Base-by-base conservation (phyloP, 2,888 invertebrate species). In the Leptopterna dolabrata region DNA sequence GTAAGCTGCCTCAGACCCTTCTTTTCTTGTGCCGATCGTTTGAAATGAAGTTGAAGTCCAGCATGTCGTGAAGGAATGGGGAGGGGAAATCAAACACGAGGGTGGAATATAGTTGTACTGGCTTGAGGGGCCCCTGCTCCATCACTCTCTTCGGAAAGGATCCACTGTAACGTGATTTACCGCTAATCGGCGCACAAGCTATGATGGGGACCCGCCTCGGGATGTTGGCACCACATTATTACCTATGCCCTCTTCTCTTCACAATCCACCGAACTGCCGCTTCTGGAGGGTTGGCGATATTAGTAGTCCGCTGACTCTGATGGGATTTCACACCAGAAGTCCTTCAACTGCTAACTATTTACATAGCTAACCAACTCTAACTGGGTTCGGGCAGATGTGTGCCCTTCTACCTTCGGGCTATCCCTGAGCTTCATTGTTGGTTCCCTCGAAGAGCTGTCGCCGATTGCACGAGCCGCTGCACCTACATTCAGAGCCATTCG, bases 261-360 rank as follows among this genome's bases (percentile, higher is more conserved):
- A 63, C 63, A 11, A 63, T 19, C 63, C 63, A 24, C 63, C 63
- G 63, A 63, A 63, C 63, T 24, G 0, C 24, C 63, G 63, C 24
- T 24, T 19, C 55, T 55, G 7, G 19, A 63, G 63, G 11, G 63
- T 36, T 7, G 24, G 4, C 63, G 63, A 63, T 63, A 63, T 63
- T 63, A 27, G 63, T 63, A n/a, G 24, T 63, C 19, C 63, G 24
- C 63, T 27, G 63, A 63, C 78, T 45, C 27, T 78, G 78, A 78
- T 45, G 41, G 45, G 78, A 78, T 78, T 78, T 78, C 78, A 78
- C 78, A 78, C 78, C 78, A 78, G 78, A 78, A 78, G 78, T 78
- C 78, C 78, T 78, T 45, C 78, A 45, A 63, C 63, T 45, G 45
- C 19, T 78, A 43, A 78, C 43, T 78, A 78, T 78, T 78, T 78